phyloP scores from a whole-genome alignment of 2,797 vertebrate genomes.

The Syngnathus acus region DNA sequence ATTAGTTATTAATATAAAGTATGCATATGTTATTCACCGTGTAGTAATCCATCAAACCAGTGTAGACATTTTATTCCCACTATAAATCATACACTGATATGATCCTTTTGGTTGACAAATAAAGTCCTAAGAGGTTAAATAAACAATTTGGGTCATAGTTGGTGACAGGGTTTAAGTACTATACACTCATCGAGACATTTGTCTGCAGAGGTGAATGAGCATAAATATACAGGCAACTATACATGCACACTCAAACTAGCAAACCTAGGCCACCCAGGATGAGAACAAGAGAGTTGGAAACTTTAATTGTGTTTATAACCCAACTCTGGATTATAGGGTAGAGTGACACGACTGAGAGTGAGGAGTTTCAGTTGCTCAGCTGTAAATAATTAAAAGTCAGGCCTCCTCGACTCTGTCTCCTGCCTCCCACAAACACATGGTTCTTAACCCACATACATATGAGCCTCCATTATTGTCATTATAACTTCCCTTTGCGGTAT shows the following conservation, averaged over 20 bases:
- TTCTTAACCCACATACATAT: conserved; percentile 18
- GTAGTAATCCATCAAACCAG: not conserved
- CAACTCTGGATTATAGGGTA: conserved; percentile 70
- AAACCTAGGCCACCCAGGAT: conserved; percentile 67
- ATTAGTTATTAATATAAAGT: not conserved
- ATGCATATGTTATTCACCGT: too few relatives aligned
- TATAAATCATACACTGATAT: not conserved
- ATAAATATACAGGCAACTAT: conserved; percentile 21
- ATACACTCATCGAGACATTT: conserved; percentile 4
- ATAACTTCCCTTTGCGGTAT: conserved; percentile 40
- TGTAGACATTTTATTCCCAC: not conserved
- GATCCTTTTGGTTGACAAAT: not conserved
- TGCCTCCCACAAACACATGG: conserved; percentile 11
- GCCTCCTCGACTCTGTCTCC: conserved; percentile 17
- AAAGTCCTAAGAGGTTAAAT: conserved; percentile 13
- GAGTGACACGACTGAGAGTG: conserved; percentile 19
- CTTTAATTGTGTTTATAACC: conserved; percentile 68
- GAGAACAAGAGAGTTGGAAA: conserved; percentile 49
- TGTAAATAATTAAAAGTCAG: conserved; percentile 62
- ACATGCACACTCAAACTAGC: conserved; percentile 27
- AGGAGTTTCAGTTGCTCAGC: conserved; percentile 50
- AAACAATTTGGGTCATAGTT: conserved; percentile 22
- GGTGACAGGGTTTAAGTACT: conserved; percentile 23
- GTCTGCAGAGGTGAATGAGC: conserved; percentile 25
- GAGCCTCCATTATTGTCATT: conserved; percentile 41